Evolutionary conservation across 2,888 invertebrate species (phyloP).

Genomic region (Perdita meconis): DNA sequence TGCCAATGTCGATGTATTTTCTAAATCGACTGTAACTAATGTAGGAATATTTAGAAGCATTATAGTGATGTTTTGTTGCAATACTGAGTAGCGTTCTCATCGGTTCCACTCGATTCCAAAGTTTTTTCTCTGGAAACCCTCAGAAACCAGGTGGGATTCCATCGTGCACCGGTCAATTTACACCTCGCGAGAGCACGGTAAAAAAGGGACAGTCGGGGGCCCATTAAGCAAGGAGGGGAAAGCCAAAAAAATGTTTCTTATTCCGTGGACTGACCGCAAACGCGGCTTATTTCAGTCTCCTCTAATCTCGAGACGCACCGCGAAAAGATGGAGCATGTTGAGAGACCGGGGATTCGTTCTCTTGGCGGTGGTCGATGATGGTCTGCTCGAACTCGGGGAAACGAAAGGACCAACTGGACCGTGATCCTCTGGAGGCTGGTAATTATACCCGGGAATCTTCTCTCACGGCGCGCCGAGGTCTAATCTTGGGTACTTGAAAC

Average conservation of each 20-base stretch:
- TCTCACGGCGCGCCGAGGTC: neutral
- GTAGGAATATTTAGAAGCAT: too few relatives aligned
- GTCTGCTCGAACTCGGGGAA: constrained; percentile 17
- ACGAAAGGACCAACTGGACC: constrained; percentile 19
- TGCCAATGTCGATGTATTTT: too few relatives aligned
- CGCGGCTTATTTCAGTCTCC: constrained; percentile 32
- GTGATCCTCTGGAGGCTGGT: constrained; percentile 14
- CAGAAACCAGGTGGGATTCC: constrained; percentile 9
- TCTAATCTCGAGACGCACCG: constrained; percentile 41
- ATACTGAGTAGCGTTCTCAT: neutral
- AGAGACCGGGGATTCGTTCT: constrained; percentile 15
- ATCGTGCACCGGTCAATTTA: constrained; percentile 23
- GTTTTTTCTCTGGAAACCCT: neutral
- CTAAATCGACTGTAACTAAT: too few relatives aligned
- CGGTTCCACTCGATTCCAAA: constrained; percentile 1
- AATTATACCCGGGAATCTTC: constrained; percentile 27
- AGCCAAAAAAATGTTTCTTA: constrained; percentile 46
- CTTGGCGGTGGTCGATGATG: constrained; percentile 27
- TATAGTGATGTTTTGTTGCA: too few relatives aligned
- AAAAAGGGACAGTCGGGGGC: constrained; percentile 12
- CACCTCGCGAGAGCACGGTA: constrained; percentile 21
- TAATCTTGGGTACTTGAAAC: constrained; percentile 1
- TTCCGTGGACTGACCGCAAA: constrained; percentile 14
- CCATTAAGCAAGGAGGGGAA: constrained; percentile 12
- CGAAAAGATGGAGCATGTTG: constrained; percentile 33